phyloP scores from a whole-genome alignment of 2,113 vertebrate genomes.

The Dasyprocta punctata region DNA sequence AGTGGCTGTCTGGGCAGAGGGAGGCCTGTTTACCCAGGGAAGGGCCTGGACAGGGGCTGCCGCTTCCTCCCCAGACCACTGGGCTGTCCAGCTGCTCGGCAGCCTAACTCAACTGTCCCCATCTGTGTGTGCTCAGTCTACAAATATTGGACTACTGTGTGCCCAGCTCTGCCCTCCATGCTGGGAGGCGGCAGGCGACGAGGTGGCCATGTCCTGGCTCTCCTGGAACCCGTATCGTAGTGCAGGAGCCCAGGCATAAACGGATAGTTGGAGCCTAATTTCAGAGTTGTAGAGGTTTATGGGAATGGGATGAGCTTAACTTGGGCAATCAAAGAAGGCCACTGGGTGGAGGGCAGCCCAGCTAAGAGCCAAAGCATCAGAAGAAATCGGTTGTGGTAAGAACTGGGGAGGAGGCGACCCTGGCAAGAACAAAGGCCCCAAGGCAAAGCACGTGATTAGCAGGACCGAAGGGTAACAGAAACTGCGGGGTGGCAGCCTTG shows the following conservation, averaged over 20 bases:
- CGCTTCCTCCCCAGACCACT: constrained; percentile 17
- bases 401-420: background rate
- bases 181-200: background rate
- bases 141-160: constrained; percentile 61
- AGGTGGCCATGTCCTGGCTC: background rate
- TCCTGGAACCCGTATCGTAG: too few relatives aligned
- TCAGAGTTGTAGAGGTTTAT: background rate
- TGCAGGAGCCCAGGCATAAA: background rate
- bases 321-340: background rate
- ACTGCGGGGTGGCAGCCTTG: background rate
- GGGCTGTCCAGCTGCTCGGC: background rate
- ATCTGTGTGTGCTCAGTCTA: background rate
- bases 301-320: background rate
- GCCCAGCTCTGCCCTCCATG: background rate
- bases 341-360: background rate
- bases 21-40: constrained; percentile 75
- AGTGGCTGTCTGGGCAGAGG: constrained; percentile 69
- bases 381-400: background rate
- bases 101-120: background rate
- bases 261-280: background rate
- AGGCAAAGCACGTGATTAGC: background rate
- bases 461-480: background rate
- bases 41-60: constrained; percentile 41
- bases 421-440: background rate
- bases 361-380: background rate